Evolutionary conservation across 2,888 invertebrate genomes (phyloP).

Genomic region (Eupithecia abbreviata): DNA sequence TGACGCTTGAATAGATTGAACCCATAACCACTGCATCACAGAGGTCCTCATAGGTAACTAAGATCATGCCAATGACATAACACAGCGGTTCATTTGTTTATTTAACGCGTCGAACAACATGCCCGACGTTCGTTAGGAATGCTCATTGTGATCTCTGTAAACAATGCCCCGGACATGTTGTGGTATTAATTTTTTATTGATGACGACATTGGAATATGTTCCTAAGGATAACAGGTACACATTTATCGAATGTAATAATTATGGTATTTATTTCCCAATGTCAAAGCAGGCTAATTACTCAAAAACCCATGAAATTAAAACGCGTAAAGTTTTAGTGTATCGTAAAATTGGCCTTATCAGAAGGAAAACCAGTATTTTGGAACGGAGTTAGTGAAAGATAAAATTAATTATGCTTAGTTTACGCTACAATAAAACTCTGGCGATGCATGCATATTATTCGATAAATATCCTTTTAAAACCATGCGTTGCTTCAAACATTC

Average conservation of each 20-base stretch:
- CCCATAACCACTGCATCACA: not conserved
- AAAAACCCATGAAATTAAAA: constrained; percentile 13
- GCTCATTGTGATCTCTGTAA: constrained; percentile 41
- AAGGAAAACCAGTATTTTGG: constrained; percentile 4
- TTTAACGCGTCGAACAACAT: constrained; percentile 24
- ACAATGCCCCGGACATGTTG: constrained; percentile 29
- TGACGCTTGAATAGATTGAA: not conserved
- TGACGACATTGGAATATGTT: constrained; percentile 11
- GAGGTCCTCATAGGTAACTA: constrained; percentile 9
- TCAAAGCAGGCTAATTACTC: constrained; percentile 11
- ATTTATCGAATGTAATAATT: not conserved
- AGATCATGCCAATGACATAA: constrained; percentile 14
- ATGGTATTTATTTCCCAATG: not conserved
- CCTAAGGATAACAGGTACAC: not conserved
- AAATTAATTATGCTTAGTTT: constrained; percentile 7
- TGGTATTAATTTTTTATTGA: constrained; percentile 14
- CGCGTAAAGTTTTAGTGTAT: constrained; percentile 13
- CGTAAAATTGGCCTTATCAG: constrained; percentile 23
- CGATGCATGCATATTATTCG: not conserved
- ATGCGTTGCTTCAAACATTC: not conserved
- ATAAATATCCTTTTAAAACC: not conserved
- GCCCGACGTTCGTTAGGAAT: constrained; percentile 28
- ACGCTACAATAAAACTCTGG: not conserved
- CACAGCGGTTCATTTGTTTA: constrained; percentile 36
- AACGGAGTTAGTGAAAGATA: constrained; percentile 5